A percentile compares a stretch with the other conserved stretches of the same genome.
Conservation (phyloP, 2,888 invertebrate species). For the Patella depressa region DNA sequence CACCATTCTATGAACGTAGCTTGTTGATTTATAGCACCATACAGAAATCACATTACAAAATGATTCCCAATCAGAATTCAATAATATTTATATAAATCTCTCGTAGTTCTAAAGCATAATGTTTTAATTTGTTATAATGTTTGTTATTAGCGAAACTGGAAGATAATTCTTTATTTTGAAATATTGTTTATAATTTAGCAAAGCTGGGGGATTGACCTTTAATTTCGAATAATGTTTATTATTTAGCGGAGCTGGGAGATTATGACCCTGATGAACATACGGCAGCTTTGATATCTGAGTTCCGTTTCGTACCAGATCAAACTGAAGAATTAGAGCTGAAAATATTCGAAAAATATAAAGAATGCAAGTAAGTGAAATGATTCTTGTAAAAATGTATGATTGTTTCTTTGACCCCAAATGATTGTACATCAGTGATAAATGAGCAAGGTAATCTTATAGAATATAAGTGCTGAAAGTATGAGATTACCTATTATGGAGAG, state of each 20-base stretch:
- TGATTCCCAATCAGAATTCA: no score
- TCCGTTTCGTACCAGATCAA: slow-evolving; percentile 94
- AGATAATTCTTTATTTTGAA: not conserved
- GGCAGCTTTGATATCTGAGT: slow-evolving; percentile 97
- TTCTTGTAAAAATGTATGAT: not conserved
- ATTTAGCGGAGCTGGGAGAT: slow-evolving; percentile 94
- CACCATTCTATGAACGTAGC: no score
- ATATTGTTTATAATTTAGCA: not conserved
- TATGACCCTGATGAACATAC: slow-evolving; percentile 92
- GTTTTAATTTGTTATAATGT: no score
- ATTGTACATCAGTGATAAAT: no score
- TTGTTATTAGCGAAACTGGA: no score
- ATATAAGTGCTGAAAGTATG: no score
- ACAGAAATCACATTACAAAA: no score
- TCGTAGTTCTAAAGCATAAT: no score
- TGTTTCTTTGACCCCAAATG: not conserved
- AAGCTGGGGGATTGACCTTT: not conserved
- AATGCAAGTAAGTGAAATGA: slow-evolving; percentile 39
- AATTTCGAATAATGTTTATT: not conserved
- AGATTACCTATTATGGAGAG: no score
- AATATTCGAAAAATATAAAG: slow-evolving; percentile 88
- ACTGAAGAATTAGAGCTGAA: slow-evolving; percentile 96
- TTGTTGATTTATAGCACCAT: no score
- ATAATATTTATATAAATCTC: no score
- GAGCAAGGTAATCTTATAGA: no score